Conservation (phyloP, 2,888 invertebrate species). For the Cryptocephalus primarius region DNA sequence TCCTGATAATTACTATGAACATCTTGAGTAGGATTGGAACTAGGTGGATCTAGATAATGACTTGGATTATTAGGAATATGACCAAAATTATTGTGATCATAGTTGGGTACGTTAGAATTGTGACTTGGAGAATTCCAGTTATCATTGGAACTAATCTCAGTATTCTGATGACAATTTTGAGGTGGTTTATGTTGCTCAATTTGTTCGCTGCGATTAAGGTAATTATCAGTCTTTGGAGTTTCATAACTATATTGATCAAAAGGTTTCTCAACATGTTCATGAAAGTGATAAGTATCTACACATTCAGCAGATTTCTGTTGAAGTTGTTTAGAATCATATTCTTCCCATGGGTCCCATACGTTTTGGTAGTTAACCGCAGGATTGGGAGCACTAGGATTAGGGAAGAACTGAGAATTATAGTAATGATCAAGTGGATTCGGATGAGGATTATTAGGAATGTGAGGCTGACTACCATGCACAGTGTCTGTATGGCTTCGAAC, state of each 20-base stretch:
- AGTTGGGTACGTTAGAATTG: too few relatives aligned
- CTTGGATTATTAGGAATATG: neutral
- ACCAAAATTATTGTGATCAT: neutral
- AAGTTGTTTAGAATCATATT: slow-evolving; percentile 39
- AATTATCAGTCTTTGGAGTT: neutral
- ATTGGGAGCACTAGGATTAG: slow-evolving; percentile 8
- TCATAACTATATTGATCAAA: too few relatives aligned
- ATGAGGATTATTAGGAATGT: slow-evolving; percentile 4
- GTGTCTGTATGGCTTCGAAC: slow-evolving; percentile 13
- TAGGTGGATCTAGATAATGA: neutral
- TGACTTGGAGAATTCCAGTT: neutral
- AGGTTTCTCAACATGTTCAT: slow-evolving; percentile 1
- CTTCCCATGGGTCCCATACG: slow-evolving; percentile 65
- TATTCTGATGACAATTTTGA: neutral
- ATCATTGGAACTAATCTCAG: neutral
- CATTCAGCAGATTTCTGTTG: neutral
- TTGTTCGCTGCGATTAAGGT: slow-evolving; percentile 1
- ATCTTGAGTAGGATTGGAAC: too few relatives aligned
- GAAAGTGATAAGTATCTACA: neutral
- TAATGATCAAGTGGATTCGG: neutral
- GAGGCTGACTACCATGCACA: slow-evolving; percentile 14
- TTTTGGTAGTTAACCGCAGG: slow-evolving; percentile 27
- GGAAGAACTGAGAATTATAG: slow-evolving; percentile 2
- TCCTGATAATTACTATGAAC: slow-evolving; percentile 1
- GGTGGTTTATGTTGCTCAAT: neutral